A percentile compares a stretch with the other conserved stretches of the same genome.
These are phyloP conservation scores for Diplosoma virens DNA, from an alignment of 23 tunicate species.

Conservation along the genomic window DNA sequence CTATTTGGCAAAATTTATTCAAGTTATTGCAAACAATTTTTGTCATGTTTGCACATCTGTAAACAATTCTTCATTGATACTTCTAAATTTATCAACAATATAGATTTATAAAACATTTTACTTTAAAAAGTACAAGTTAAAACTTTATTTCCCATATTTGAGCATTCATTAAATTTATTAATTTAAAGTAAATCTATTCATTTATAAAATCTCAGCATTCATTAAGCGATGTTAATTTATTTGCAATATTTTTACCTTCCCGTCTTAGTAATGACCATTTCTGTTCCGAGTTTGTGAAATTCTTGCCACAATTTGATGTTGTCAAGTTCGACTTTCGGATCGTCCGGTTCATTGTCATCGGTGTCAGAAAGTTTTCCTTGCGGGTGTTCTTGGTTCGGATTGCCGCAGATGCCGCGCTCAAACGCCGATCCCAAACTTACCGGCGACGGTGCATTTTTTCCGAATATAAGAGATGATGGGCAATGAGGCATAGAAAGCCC, in stretches of 20 bases:
- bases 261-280: conserved; percentile 99
- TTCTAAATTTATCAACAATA: too few relatives aligned
- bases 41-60: too few relatives aligned
- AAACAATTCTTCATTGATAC: too few relatives aligned
- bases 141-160: too few relatives aligned
- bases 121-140: too few relatives aligned
- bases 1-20: too few relatives aligned
- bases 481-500: conserved; percentile 68
- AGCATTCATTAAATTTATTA: too few relatives aligned
- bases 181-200: too few relatives aligned
- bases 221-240: too few relatives aligned
- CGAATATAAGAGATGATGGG: conserved; percentile 65
- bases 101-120: too few relatives aligned
- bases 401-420: conserved; percentile 73
- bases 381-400: conserved; percentile 59
- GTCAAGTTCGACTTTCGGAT: conserved; percentile 94
- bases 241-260: conserved; percentile 77
- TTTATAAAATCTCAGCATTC: too few relatives aligned
- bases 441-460: conserved; percentile 43
- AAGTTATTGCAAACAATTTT: too few relatives aligned
- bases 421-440: conserved; percentile 60
- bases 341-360: conserved; percentile 98
- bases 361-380: conserved; percentile 67
- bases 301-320: conserved; percentile 91
- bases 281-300: conserved; percentile 93